Evolutionary conservation across 1,140 invertebrate species (phyloP).

Genomic region (Sitodiplosis mosellana): DNA sequence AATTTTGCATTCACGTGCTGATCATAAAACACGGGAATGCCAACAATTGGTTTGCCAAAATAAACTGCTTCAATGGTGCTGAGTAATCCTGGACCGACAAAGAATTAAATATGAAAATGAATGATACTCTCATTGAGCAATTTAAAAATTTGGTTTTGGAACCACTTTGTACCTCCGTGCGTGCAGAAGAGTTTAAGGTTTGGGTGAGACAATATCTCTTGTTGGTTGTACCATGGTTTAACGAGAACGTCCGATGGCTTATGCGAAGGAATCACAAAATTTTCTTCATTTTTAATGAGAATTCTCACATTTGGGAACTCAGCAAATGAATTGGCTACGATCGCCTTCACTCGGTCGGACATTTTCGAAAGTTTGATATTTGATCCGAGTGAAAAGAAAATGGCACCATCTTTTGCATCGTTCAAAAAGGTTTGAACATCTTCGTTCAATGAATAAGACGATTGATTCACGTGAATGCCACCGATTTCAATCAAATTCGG

Average conservation of each 20-base stretch:
- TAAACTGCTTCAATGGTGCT: slow-evolving; percentile 32
- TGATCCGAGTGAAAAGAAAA: slow-evolving; percentile 35
- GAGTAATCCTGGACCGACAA: no score
- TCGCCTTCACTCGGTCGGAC: slow-evolving; percentile 6
- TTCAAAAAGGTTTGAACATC: no score
- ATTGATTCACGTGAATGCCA: no score
- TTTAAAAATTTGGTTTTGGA: slow-evolving; percentile 6
- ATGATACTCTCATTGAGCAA: no score
- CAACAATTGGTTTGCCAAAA: slow-evolving; percentile 32
- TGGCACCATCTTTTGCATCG: slow-evolving; percentile 1
- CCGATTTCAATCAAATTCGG: no score
- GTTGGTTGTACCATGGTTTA: slow-evolving; percentile 53
- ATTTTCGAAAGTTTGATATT: slow-evolving; percentile 21
- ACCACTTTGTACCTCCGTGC: slow-evolving; percentile 35
- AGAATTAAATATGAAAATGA: no score
- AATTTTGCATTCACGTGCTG: slow-evolving; percentile 26
- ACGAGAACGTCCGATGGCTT: slow-evolving; percentile 37
- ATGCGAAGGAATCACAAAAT: slow-evolving; percentile 24
- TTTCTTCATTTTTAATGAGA: slow-evolving; percentile 46
- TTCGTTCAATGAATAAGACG: no score
- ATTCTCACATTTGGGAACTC: slow-evolving; percentile 34
- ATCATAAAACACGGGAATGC: slow-evolving; percentile 33
- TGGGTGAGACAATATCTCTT: slow-evolving; percentile 44
- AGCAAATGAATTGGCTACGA: slow-evolving; percentile 16
- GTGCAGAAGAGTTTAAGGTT: slow-evolving; percentile 50